phyloP scores from a whole-genome alignment of 2,113 vertebrate species.

The Psophia crepitans region DNA sequence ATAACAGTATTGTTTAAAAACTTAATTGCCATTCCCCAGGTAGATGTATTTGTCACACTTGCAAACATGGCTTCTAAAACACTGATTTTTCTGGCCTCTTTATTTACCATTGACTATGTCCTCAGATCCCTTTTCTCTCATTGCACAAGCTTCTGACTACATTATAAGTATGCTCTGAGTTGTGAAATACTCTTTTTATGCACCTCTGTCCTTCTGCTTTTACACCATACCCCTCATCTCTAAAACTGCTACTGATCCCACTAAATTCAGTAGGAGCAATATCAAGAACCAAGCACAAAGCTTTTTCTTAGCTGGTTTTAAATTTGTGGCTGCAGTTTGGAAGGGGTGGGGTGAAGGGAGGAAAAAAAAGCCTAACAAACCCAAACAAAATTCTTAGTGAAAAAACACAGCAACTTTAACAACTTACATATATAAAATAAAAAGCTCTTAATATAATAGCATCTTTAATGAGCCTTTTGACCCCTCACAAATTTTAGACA shows the following conservation, averaged over 20 bases:
- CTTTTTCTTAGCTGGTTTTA: not conserved
- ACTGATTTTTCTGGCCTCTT: not conserved
- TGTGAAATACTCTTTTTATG: not conserved
- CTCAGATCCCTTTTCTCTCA: not conserved
- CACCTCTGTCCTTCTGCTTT: not conserved
- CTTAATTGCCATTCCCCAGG: not conserved
- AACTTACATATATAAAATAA: not conserved
- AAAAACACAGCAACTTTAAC: not conserved
- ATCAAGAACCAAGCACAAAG: not conserved
- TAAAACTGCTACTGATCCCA: not conserved
- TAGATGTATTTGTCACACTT: not conserved
- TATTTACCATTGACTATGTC: not conserved
- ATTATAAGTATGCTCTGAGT: not conserved
- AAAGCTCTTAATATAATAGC: not conserved
- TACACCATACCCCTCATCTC: not conserved
- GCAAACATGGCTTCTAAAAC: not conserved
- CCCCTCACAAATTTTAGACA: not conserved
- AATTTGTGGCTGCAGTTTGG: not conserved
- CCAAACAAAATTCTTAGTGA: not conserved
- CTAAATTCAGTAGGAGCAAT: not conserved
- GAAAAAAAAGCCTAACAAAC: not conserved
- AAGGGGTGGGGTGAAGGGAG: not conserved
- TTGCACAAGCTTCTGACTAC: not conserved
- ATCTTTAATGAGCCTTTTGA: not conserved
- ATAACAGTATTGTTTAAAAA: not conserved